These are phyloP conservation scores for Ennomos quercinarius DNA, from an alignment of 2,888 invertebrate genomes.

Conservation along the genomic window DNA sequence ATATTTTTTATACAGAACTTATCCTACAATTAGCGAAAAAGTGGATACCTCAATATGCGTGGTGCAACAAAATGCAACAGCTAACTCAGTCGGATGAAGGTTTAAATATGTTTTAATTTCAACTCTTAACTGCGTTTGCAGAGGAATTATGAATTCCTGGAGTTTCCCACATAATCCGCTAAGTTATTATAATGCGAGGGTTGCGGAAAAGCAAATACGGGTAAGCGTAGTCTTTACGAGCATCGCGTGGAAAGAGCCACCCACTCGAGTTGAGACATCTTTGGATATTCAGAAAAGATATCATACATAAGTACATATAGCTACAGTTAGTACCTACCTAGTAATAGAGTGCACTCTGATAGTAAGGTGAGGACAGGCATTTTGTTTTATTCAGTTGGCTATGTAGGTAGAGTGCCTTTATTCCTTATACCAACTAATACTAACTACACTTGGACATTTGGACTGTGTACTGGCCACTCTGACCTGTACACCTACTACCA, in stretches of 20 bases:
- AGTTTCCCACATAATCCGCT: constrained; percentile 38
- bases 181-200: constrained; percentile 34
- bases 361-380: no score
- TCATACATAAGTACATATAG: no score
- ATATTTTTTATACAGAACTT: no score
- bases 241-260: constrained; percentile 5
- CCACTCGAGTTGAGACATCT: constrained; percentile 6
- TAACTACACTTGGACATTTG: no score
- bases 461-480: no score
- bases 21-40: background rate
- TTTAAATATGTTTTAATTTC: constrained; percentile 63
- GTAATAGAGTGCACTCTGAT: no score
- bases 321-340: no score
- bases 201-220: constrained; percentile 24
- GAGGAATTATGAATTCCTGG: constrained; percentile 52
- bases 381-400: no score
- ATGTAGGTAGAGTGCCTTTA: no score
- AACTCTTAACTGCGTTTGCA: constrained; percentile 55
- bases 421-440: no score
- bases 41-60: constrained; percentile 27
- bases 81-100: constrained; percentile 48
- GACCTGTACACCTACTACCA: background rate
- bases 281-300: background rate
- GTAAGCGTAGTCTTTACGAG: constrained; percentile 15
- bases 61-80: constrained; percentile 53